Percentiles rank a stretch among this genome's conserved stretches.
These are phyloP conservation scores for Gambusia holbrooki DNA, from an alignment of 2,113 vertebrate species.

Conservation along the genomic window DNA sequence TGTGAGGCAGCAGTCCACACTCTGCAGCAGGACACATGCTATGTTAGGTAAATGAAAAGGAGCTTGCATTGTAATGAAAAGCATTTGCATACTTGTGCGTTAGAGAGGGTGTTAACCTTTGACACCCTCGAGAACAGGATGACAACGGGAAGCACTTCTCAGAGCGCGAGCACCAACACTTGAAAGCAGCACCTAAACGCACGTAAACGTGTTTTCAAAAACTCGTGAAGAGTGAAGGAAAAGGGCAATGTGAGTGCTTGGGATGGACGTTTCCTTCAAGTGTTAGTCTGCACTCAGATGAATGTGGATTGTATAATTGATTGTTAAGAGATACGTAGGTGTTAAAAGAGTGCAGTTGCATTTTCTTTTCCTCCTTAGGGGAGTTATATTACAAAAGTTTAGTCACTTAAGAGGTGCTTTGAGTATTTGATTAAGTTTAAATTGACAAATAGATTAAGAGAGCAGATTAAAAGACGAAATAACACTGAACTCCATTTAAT, in stretches of 20 bases:
- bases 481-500: background rate
- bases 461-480: background rate
- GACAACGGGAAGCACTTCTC: conserved; percentile 74
- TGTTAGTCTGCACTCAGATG: conserved; percentile 48
- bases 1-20: conserved; percentile 53
- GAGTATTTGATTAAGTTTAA: conserved; percentile 5
- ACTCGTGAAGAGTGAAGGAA: conserved; percentile 32
- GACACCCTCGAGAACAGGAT: conserved; percentile 65
- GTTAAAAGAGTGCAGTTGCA: background rate
- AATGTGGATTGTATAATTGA: conserved; percentile 43
- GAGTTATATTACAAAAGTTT: background rate
- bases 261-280: conserved; percentile 54
- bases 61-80: conserved; percentile 74
- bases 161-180: conserved; percentile 52
- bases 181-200: conserved; percentile 62
- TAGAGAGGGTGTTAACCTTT: conserved; percentile 77
- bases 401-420: background rate
- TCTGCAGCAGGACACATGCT: conserved; percentile 77
- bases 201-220: conserved; percentile 53
- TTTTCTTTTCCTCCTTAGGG: background rate
- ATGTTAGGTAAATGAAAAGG: conserved; percentile 72
- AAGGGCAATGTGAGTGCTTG: conserved; percentile 31
- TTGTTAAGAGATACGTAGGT: conserved; percentile 23
- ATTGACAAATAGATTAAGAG: background rate
- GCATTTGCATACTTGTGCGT: conserved; percentile 78